Percentiles rank a stretch among this genome's conserved stretches.
Conservation (phyloP, 2,113 vertebrate species). For the Mus spicilegus region DNA sequence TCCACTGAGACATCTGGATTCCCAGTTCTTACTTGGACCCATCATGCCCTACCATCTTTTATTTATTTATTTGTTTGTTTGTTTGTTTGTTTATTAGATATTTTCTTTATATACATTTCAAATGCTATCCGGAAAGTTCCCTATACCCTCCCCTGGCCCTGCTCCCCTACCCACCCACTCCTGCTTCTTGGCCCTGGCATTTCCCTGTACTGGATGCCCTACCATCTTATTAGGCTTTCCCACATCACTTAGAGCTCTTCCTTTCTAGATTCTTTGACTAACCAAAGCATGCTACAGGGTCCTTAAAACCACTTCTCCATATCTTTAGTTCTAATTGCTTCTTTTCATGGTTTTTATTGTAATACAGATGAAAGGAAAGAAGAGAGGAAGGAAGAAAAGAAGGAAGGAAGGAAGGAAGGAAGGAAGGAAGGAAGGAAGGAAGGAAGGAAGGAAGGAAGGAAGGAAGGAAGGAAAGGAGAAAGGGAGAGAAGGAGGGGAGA, state of each 20-base stretch:
- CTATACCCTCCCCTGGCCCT: too few relatives aligned
- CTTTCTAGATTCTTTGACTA: neutral
- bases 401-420: fast-evolving
- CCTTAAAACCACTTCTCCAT: neutral
- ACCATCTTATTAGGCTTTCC: neutral
- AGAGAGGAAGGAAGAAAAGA: too few relatives aligned
- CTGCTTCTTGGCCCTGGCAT: too few relatives aligned
- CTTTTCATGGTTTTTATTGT: neutral
- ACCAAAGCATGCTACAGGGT: neutral
- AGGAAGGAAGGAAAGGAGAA: fast-evolving
- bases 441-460: fast-evolving
- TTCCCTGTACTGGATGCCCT: neutral
- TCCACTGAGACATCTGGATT: fast-evolving
- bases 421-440: too few relatives aligned
- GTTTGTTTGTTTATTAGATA: too few relatives aligned
- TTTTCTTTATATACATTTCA: too few relatives aligned
- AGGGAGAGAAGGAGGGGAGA: too few relatives aligned
- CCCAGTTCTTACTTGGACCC: neutral
- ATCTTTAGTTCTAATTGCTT: neutral
- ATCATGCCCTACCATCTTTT: neutral
- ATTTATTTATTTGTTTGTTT: too few relatives aligned
- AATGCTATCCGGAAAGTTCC: too few relatives aligned
- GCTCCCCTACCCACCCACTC: too few relatives aligned
- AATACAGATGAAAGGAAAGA: neutral
- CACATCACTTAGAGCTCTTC: neutral